A percentile compares a stretch with the other conserved stretches of the same genome.
Conservation (phyloP, 2,888 invertebrate genomes). For the Chromoteleia sp. region DNA sequence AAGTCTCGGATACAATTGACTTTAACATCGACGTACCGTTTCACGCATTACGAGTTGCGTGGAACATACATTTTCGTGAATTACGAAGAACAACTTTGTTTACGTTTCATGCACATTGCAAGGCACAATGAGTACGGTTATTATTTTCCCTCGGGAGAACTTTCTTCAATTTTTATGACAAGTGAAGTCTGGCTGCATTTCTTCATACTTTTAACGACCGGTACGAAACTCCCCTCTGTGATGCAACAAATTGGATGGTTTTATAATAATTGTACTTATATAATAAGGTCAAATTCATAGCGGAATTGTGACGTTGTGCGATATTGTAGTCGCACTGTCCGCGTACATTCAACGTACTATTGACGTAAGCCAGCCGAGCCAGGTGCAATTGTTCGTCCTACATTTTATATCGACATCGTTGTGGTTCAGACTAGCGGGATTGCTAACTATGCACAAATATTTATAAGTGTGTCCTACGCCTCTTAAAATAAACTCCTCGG, state of each 20-base stretch:
- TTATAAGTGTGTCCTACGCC: slow-evolving; percentile 44
- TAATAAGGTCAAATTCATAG: slow-evolving; percentile 19
- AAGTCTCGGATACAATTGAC: slow-evolving; percentile 1
- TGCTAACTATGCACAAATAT: slow-evolving; percentile 40
- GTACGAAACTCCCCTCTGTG: neutral
- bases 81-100: neutral
- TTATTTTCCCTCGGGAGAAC: slow-evolving; percentile 14
- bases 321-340: slow-evolving; percentile 29
- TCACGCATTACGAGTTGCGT: neutral
- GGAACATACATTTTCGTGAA: neutral
- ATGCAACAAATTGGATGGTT: slow-evolving; percentile 9
- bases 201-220: neutral
- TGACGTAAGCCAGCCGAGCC: slow-evolving; percentile 20
- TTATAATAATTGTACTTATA: slow-evolving; percentile 10
- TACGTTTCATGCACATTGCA: slow-evolving; percentile 10
- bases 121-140: slow-evolving; percentile 2
- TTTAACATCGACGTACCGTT: neutral
- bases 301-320: slow-evolving; percentile 27
- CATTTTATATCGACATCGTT: slow-evolving; percentile 41
- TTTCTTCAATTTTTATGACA: neutral
- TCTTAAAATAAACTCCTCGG: slow-evolving; percentile 37
- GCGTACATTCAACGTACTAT: slow-evolving; percentile 10
- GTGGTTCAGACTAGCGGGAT: slow-evolving; percentile 10
- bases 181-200: neutral
- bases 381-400: slow-evolving; percentile 46